Evolutionary conservation across 1,140 invertebrate genomes (phyloP), one percentile per base, ranked within the genome.

Genomic region (Philopotamus ludificatus): DNA sequence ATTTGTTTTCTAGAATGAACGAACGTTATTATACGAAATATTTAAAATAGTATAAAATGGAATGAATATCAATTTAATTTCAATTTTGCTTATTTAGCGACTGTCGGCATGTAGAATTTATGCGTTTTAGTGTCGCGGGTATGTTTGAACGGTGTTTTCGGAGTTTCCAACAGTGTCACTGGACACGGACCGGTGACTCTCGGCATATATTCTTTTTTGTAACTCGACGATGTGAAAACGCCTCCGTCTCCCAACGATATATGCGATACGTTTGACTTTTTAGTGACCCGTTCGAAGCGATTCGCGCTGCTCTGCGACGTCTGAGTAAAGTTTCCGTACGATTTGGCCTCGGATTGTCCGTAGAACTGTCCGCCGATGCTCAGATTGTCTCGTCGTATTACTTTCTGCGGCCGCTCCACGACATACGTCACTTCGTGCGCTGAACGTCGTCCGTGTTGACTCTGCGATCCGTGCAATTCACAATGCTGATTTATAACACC

Each of bases 41-140:
- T 39, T 34, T 34, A 34, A 34, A 34, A 34, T 12, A 34, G 4
- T 34, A 4, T 34, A 34, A 7, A 34, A 34, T 34, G 28, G 28
- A 34, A 34, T 34, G 28, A 34, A 34, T 7, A 12, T 7, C 28
- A 12, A 12, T 7, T 4, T 4, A 34, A 34, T 34, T 12, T 34
- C 28, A 34, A 34, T 34, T 34, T 4, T 10, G 51, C 12, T 70
- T 55, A 65, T 18, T 68, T 68, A 39, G 74, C 76, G 66, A 76
- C 73, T 77, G 81, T 81, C 45, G 88, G 84, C 73, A 89, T 82
- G 72, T 92, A 93, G 74, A 92, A 93, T 73, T 91, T 91, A 73
- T 93, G 91, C 72, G 89, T 87, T 47, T 84, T 86, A 0, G 90
- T 90, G 73, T 92, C 89, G 64, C 90, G 83, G 1, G 90, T 90